Conservation (phyloP, 2,888 invertebrate genomes). For the Drosophila anomalata region DNA sequence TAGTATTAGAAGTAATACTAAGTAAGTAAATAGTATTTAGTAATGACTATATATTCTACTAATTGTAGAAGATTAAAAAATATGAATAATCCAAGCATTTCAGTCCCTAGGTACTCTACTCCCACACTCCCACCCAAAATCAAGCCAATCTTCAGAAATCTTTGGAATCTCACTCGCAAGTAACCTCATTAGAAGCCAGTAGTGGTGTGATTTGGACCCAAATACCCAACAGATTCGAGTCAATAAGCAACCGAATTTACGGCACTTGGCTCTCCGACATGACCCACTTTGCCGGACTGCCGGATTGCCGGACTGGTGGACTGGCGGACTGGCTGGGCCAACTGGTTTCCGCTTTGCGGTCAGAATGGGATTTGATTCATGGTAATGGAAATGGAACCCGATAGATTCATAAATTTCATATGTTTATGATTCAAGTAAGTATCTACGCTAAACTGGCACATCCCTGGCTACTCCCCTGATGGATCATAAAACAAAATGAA, state of each 20-base stretch:
- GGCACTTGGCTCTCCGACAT: conserved; percentile 13
- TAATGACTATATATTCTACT: no score
- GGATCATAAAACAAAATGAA: conserved; percentile 12
- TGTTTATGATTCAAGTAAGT: conserved; percentile 13
- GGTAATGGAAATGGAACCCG: not conserved
- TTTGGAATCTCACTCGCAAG: not conserved
- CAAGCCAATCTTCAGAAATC: not conserved
- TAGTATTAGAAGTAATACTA: no score
- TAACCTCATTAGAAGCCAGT: not conserved
- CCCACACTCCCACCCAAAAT: not conserved
- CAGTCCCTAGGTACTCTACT: no score
- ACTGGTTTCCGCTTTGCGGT: conserved; percentile 28
- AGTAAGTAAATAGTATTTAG: no score
- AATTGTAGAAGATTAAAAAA: no score
- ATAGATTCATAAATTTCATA: conserved; percentile 5
- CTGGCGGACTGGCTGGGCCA: conserved; percentile 21
- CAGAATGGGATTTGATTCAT: conserved; percentile 19
- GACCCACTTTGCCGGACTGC: conserved; percentile 19
- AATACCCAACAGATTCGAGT: not conserved
- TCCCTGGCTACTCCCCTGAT: no score
- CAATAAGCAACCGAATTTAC: conserved; percentile 28
- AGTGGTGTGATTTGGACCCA: not conserved
- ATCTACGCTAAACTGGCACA: conserved; percentile 10
- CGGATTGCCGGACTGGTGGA: not conserved
- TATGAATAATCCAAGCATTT: no score